Conservation (phyloP, 2,113 vertebrate species). For the Myotis brandtii region DNA sequence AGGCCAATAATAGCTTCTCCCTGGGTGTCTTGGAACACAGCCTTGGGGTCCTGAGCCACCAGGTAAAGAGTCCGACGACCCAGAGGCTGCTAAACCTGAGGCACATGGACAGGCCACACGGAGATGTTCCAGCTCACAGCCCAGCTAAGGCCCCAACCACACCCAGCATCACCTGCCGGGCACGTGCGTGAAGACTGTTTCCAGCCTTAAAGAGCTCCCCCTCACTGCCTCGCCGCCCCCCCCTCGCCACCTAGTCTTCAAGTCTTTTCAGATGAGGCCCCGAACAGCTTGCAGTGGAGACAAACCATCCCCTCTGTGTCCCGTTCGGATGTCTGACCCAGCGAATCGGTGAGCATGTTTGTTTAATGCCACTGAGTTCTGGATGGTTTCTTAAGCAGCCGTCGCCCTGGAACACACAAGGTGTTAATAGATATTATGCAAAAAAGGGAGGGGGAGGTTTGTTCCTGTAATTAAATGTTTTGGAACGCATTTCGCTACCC, state of each 20-base stretch:
- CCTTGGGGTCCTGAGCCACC: neutral
- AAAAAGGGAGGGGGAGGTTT: neutral
- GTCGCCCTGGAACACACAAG: neutral
- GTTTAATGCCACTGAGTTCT: neutral
- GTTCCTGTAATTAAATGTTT: neutral
- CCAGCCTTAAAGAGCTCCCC: neutral
- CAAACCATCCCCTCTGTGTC: neutral
- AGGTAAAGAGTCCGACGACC: neutral
- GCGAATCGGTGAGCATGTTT: neutral
- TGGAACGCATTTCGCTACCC: neutral
- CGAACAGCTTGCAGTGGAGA: neutral
- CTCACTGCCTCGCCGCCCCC: rapidly evolving
- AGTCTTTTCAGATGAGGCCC: neutral
- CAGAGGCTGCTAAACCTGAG: neutral
- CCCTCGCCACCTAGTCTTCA: neutral
- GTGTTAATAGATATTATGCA: neutral
- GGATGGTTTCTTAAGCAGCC: neutral
- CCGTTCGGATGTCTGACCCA: neutral
- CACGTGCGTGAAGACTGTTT: rapidly evolving
- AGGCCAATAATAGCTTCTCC: neutral
- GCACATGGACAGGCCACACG: neutral
- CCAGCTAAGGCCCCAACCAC: neutral
- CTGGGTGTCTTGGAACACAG: neutral
- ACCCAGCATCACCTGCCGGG: neutral
- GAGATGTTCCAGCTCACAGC: neutral